A percentile compares a stretch with the other conserved stretches of the same genome.
These are phyloP conservation scores for Metalampra italica DNA, from an alignment of 2,888 invertebrate species.

Conservation along the genomic window DNA sequence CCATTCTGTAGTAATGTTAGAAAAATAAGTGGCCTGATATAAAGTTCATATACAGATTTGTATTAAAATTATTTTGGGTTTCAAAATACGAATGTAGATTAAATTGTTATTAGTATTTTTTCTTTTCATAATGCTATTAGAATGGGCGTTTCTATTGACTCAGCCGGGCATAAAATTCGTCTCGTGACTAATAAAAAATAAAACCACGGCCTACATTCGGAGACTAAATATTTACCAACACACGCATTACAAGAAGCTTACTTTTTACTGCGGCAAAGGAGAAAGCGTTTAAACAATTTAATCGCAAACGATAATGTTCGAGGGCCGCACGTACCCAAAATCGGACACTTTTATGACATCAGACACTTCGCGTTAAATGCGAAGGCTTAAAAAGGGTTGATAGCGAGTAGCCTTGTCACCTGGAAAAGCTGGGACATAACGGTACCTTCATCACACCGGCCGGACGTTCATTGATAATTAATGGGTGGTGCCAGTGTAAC, in stretches of 20 bases:
- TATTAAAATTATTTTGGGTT: no score
- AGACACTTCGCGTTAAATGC: conserved; percentile 72
- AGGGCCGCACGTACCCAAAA: conserved; percentile 59
- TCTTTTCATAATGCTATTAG: no score
- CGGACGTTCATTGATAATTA: conserved; percentile 78
- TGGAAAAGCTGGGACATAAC: conserved; percentile 66
- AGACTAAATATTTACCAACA: conserved; percentile 1
- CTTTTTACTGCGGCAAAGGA: conserved; percentile 45
- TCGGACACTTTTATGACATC: conserved; percentile 77
- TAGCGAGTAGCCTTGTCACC: conserved; percentile 71
- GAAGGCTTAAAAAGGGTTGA: conserved; percentile 77
- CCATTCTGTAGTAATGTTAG: no score
- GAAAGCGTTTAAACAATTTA: conserved; percentile 62
- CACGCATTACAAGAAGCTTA: conserved; percentile 26
- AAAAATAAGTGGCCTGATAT: no score
- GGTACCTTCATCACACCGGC: conserved; percentile 71
- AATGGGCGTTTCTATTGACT: no score
- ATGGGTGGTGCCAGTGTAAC: conserved; percentile 73
- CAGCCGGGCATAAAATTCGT: neutral
- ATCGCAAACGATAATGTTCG: conserved; percentile 65
- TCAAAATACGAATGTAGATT: no score
- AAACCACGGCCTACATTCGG: neutral
- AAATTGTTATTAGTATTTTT: no score
- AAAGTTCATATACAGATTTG: no score
- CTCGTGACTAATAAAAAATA: conserved; percentile 2